Evolutionary conservation across 2,888 invertebrate species (phyloP).

Genomic region (Homarus gammarus): DNA sequence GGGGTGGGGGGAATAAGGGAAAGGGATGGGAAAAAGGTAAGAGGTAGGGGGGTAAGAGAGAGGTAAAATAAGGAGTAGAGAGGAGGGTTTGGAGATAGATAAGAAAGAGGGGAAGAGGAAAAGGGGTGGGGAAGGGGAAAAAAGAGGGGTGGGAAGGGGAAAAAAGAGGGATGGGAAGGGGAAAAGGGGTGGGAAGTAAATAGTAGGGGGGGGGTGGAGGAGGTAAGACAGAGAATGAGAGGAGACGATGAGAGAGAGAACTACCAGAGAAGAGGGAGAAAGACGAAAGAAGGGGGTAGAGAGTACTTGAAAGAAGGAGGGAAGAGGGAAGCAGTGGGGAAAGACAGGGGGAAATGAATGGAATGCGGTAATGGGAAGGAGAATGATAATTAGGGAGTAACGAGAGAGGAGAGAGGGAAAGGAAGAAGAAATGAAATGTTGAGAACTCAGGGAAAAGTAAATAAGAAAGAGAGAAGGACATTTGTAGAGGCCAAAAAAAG

Average conservation of each 20-base stretch:
- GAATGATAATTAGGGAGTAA: neutral
- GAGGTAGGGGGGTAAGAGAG: neutral
- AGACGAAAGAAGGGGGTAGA: neutral
- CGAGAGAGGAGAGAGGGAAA: neutral
- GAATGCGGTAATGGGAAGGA: neutral
- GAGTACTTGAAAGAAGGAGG: neutral
- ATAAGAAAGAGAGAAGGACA: neutral
- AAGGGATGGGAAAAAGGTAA: neutral
- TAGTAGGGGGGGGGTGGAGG: neutral
- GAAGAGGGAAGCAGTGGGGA: neutral
- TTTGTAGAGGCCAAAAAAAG: neutral
- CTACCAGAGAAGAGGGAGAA: neutral
- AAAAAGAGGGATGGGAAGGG: neutral
- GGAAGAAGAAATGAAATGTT: neutral
- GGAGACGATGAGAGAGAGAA: neutral
- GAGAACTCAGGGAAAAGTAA: neutral
- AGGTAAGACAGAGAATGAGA: neutral
- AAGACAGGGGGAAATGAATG: neutral
- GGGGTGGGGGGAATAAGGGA: neutral
- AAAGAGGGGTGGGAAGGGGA: neutral
- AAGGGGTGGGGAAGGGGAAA: neutral
- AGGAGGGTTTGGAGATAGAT: neutral
- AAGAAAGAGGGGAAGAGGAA: neutral
- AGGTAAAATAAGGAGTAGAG: neutral
- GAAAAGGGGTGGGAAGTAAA: neutral